phyloP scores from a whole-genome alignment of 2,888 invertebrate genomes.

The Cenopis cana region DNA sequence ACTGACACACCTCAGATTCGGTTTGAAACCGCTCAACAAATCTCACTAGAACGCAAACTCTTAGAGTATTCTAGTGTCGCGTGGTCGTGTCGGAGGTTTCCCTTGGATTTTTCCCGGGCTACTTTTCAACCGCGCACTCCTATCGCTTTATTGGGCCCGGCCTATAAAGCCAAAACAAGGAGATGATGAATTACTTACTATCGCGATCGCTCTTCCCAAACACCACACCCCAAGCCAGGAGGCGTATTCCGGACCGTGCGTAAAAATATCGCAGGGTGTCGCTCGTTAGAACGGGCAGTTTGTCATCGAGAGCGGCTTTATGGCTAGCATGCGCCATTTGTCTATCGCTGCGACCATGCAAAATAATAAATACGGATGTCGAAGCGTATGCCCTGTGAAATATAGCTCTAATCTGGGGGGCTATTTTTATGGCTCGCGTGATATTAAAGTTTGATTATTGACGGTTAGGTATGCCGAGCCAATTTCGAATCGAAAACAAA shows the following conservation, averaged over 20 bases:
- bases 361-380: slow-evolving; percentile 47
- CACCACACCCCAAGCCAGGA: slow-evolving; percentile 49
- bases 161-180: too few species aligned
- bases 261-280: slow-evolving; percentile 66
- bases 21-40: too few species aligned
- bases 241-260: slow-evolving; percentile 65
- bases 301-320: slow-evolving; percentile 74
- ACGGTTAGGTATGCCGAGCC: background rate
- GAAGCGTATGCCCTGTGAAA: slow-evolving; percentile 38
- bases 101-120: too few species aligned
- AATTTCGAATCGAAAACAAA: background rate
- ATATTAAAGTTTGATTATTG: slow-evolving; percentile 33
- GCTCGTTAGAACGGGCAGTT: slow-evolving; percentile 66
- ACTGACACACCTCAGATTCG: too few species aligned
- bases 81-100: too few species aligned
- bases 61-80: too few species aligned
- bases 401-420: slow-evolving; percentile 38
- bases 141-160: too few species aligned
- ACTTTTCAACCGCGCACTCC: too few species aligned
- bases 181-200: too few species aligned
- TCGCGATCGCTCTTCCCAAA: slow-evolving; percentile 35
- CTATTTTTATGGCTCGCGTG: slow-evolving; percentile 34
- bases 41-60: too few species aligned
- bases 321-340: slow-evolving; percentile 59
- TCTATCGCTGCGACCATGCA: slow-evolving; percentile 47